Conservation (phyloP, 2,797 vertebrate genomes). For the Prionace glauca region DNA sequence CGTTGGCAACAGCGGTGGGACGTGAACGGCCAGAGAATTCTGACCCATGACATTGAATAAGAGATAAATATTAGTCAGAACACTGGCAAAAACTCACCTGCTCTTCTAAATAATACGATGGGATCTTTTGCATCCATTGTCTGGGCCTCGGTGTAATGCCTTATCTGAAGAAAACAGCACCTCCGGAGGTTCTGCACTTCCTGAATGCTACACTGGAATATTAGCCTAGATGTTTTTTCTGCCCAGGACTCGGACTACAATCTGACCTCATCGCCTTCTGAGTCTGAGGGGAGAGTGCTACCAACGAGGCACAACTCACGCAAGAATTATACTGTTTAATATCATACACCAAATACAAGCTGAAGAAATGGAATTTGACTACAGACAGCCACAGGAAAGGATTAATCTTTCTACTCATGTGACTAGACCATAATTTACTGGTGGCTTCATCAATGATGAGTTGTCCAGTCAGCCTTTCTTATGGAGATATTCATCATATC, state of each 20-base stretch:
- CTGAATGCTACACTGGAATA: not conserved
- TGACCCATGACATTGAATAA: too few relatives aligned
- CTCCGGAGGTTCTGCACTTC: not conserved
- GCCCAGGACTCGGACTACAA: not conserved
- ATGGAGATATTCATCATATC: not conserved
- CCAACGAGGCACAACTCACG: not conserved
- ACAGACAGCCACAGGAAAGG: not conserved
- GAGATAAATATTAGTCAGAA: too few relatives aligned
- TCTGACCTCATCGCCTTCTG: not conserved
- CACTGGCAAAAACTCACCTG: too few relatives aligned
- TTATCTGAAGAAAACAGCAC: not conserved
- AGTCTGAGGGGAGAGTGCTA: not conserved
- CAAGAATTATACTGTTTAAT: not conserved
- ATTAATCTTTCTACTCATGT: not conserved
- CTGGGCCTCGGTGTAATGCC: too few relatives aligned
- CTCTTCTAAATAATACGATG: too few relatives aligned
- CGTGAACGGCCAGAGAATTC: too few relatives aligned
- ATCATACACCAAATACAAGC: not conserved
- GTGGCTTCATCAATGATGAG: not conserved
- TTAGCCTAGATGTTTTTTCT: not conserved
- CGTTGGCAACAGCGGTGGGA: too few relatives aligned
- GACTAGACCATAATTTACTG: not conserved
- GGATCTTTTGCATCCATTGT: too few relatives aligned
- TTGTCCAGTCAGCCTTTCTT: not conserved
- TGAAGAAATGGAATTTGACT: not conserved